phyloP scores from a whole-genome alignment of 2,888 invertebrate genomes.

The Standfussiana lucernea region DNA sequence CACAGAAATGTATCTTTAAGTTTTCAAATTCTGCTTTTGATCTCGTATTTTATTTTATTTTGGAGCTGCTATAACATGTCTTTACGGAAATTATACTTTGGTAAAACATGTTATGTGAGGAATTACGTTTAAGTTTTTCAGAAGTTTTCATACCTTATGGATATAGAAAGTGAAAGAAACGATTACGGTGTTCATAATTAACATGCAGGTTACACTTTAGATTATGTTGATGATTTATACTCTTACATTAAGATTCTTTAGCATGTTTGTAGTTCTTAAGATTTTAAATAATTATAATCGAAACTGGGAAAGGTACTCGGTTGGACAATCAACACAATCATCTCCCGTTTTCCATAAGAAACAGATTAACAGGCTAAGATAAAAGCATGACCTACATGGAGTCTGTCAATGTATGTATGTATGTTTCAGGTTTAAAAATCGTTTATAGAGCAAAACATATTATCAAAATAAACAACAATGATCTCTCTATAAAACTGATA shows the following conservation, averaged over 20 bases:
- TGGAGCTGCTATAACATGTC: constrained; percentile 17
- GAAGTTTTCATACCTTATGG: constrained; percentile 15
- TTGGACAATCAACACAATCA: not conserved
- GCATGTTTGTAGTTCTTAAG: not conserved
- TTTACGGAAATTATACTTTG: constrained; percentile 34
- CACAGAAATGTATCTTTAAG: constrained; percentile 49
- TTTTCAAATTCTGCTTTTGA: constrained; percentile 47
- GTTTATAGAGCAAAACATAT: not conserved
- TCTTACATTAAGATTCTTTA: not conserved
- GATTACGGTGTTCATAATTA: not conserved
- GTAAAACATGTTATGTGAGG: constrained; percentile 22
- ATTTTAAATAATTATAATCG: not conserved
- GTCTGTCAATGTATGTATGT: not conserved
- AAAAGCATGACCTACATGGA: not conserved
- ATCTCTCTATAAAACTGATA: constrained; percentile 26
- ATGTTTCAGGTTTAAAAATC: not conserved
- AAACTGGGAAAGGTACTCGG: not conserved
- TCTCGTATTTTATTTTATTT: constrained; percentile 47
- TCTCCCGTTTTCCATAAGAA: not conserved
- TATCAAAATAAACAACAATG: constrained; percentile 16
- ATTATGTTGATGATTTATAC: not conserved
- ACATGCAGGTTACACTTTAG: not conserved
- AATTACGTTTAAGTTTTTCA: not conserved
- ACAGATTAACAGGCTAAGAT: not conserved
- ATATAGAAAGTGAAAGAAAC: not conserved